A percentile compares a stretch with the other conserved stretches of the same genome.
These are phyloP conservation scores for Elgaria multicarinata DNA, from an alignment of 2,113 vertebrate genomes.

Conservation along the genomic window DNA sequence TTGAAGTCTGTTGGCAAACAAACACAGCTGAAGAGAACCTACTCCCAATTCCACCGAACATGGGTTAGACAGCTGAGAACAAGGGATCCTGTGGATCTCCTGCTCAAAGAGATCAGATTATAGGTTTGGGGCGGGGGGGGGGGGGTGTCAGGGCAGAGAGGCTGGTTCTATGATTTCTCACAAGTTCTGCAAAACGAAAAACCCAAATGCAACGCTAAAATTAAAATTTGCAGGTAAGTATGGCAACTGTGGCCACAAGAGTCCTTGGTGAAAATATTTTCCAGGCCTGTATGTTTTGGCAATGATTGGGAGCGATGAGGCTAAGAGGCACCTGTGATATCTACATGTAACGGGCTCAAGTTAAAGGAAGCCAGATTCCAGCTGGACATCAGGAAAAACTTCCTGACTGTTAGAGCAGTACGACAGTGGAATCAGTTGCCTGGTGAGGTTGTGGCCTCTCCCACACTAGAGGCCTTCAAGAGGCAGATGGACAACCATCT, in stretches of 20 bases:
- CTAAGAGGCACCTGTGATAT: too few relatives aligned
- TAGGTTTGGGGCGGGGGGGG: fast-evolving
- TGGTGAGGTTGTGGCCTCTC: too few relatives aligned
- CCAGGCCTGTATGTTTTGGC: not conserved
- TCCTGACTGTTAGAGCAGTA: too few relatives aligned
- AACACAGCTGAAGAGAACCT: constrained; percentile 80
- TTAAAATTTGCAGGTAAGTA: not conserved
- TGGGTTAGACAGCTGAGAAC: not conserved
- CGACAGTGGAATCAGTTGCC: too few relatives aligned
- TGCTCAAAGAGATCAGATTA: not conserved
- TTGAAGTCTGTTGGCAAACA: constrained; percentile 91
- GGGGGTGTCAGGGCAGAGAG: not conserved
- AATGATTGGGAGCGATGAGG: not conserved
- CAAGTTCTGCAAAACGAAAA: not conserved
- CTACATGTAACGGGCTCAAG: too few relatives aligned
- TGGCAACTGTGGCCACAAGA: too few relatives aligned
- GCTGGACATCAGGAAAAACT: too few relatives aligned
- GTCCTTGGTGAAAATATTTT: not conserved
- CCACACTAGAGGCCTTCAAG: too few relatives aligned
- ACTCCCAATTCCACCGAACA: constrained; percentile 28
- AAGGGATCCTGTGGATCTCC: not conserved
- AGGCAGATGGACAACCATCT: too few relatives aligned
- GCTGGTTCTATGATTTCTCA: not conserved
- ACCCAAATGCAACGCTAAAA: not conserved
- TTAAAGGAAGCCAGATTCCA: too few relatives aligned